Conservation (phyloP, 2,113 vertebrate species). For the Nesogale talazaci region DNA sequence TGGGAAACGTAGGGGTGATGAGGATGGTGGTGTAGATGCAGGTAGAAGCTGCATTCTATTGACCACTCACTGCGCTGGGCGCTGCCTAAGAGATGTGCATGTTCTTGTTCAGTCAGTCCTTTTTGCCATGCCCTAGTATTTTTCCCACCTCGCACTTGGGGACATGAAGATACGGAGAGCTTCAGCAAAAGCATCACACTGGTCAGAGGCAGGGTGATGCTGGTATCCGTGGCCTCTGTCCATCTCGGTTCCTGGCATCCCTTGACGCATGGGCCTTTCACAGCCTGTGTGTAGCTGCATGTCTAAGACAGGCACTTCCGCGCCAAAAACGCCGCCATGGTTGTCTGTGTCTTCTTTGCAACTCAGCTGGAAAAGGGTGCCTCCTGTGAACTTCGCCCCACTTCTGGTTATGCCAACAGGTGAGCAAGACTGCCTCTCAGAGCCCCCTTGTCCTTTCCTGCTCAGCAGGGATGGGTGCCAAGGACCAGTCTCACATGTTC, state of each 20-base stretch:
- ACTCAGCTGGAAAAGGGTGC: not conserved
- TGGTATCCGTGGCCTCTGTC: not conserved
- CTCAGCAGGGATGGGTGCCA: rapidly evolving
- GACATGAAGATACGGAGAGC: not conserved
- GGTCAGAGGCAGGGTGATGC: not conserved
- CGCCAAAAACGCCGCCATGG: rapidly evolving
- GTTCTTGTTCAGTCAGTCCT: not conserved
- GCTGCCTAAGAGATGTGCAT: not conserved
- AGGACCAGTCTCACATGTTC: not conserved
- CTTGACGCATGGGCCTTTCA: rapidly evolving
- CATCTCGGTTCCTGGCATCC: not conserved
- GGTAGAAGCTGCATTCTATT: not conserved
- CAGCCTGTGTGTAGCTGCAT: rapidly evolving
- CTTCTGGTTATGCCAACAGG: not conserved
- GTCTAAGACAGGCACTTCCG: not conserved
- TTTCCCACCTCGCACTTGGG: not conserved
- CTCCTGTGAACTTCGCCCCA: not conserved
- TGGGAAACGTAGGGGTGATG: not conserved
- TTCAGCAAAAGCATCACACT: rapidly evolving
- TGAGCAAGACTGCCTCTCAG: not conserved
- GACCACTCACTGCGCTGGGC: not conserved
- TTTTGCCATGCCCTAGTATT: not conserved
- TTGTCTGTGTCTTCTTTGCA: not conserved
- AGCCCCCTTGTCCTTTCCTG: not conserved
- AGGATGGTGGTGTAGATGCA: not conserved